phyloP scores from a whole-genome alignment of 2,113 vertebrate genomes.

The Dinomys branickii region DNA sequence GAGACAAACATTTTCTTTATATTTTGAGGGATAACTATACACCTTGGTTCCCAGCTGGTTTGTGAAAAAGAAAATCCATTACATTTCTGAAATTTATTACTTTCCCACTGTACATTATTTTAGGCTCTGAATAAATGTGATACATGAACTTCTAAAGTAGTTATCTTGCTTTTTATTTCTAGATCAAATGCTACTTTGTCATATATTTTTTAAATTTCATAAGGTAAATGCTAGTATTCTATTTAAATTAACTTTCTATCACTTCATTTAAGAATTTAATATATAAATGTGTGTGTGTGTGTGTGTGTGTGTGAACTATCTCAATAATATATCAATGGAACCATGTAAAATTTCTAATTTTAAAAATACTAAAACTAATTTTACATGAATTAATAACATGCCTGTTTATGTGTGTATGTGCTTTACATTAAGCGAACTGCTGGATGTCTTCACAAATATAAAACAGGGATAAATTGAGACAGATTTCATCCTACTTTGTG shows the following conservation, averaged over 20 bases:
- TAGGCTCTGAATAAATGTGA: background rate
- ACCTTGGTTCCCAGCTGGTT: background rate
- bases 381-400: background rate
- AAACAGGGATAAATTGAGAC: background rate
- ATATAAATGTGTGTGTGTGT: too few relatives aligned
- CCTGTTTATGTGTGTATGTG: background rate
- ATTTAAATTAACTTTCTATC: background rate
- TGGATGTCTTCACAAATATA: background rate
- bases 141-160: background rate
- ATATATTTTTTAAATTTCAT: background rate
- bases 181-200: background rate
- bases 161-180: slow-evolving; percentile 20
- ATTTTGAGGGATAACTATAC: background rate
- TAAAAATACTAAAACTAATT: background rate
- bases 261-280: background rate
- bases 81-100: background rate
- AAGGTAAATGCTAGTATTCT: background rate
- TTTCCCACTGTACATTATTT: background rate
- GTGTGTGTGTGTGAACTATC: background rate
- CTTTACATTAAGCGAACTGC: background rate
- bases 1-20: background rate
- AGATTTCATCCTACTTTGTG: background rate
- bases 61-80: background rate
- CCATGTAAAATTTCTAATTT: background rate
- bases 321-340: background rate